Evolutionary conservation across 2,113 vertebrate species (phyloP).

Genomic region (Callipepla californica): DNA sequence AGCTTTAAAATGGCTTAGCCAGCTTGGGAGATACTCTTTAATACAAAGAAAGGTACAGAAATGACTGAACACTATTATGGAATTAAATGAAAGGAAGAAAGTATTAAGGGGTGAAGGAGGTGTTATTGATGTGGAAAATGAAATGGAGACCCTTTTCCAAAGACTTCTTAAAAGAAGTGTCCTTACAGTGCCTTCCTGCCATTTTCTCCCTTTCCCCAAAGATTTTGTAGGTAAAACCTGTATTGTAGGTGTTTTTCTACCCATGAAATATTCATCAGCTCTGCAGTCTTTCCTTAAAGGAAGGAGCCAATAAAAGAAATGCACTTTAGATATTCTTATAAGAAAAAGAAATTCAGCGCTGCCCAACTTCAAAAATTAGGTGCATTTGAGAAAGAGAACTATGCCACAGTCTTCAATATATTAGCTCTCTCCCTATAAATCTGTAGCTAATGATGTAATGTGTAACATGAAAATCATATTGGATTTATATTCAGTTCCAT

Average conservation of each 20-base stretch:
- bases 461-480: slow-evolving; percentile 67
- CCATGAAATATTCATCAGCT: slow-evolving; percentile 78
- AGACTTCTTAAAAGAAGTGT: slow-evolving; percentile 40
- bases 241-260: slow-evolving; percentile 36
- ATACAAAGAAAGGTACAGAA: slow-evolving; percentile 49
- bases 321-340: slow-evolving; percentile 71
- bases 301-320: slow-evolving; percentile 76
- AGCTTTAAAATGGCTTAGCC: slow-evolving; percentile 3
- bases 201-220: slow-evolving; percentile 50
- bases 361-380: slow-evolving; percentile 78
- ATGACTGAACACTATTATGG: slow-evolving; percentile 25
- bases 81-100: slow-evolving; percentile 51
- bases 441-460: slow-evolving; percentile 79
- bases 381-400: slow-evolving; percentile 49
- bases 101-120: slow-evolving; percentile 45
- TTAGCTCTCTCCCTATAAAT: slow-evolving; percentile 74
- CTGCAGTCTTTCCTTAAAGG: slow-evolving; percentile 73
- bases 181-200: neutral
- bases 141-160: slow-evolving; percentile 55
- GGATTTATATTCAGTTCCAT: slow-evolving; percentile 69
- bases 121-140: slow-evolving; percentile 56
- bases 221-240: slow-evolving; percentile 52
- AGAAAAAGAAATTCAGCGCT: slow-evolving; percentile 70
- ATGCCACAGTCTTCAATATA: slow-evolving; percentile 76
- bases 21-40: slow-evolving; percentile 18